These are phyloP conservation scores for Rhinogobio ventralis DNA, from an alignment of 2,797 vertebrate species.

Conservation along the genomic window DNA sequence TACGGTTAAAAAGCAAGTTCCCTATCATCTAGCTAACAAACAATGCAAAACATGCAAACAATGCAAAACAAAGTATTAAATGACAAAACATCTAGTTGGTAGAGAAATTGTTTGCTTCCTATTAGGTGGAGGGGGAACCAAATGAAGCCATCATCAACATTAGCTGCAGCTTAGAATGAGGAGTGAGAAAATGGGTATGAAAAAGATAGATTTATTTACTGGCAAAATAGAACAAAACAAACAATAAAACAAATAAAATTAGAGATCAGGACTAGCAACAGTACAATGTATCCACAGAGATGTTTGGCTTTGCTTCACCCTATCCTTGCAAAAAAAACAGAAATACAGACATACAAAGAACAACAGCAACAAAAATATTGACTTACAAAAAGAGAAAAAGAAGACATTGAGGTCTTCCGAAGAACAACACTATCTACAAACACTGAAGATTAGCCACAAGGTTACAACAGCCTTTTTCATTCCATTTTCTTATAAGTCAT, in stretches of 20 bases:
- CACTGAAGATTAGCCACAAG: conserved; percentile 89
- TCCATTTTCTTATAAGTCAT: conserved; percentile 82
- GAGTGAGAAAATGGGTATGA: conserved; percentile 80
- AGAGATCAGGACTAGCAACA: conserved; percentile 78
- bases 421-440: conserved; percentile 93
- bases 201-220: conserved; percentile 99
- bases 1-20: not conserved
- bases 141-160: not conserved
- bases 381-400: conserved; percentile 88
- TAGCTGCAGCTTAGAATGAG: not conserved
- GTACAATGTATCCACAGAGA: conserved; percentile 78
- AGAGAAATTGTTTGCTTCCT: not conserved
- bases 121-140: not conserved
- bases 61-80: not conserved
- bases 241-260: conserved; percentile 67
- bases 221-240: conserved; percentile 90
- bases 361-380: conserved; percentile 85
- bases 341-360: conserved; percentile 53
- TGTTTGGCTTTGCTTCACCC: conserved; percentile 72
- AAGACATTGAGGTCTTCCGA: conserved; percentile 72
- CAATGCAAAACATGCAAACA: too few relatives aligned
- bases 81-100: not conserved
- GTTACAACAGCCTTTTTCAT: conserved; percentile 88
- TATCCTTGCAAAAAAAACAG: conserved; percentile 66
- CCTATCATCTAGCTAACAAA: not conserved